phyloP scores from a whole-genome alignment of 2,888 invertebrate genomes.

The Prosopocoilus inquinatus region DNA sequence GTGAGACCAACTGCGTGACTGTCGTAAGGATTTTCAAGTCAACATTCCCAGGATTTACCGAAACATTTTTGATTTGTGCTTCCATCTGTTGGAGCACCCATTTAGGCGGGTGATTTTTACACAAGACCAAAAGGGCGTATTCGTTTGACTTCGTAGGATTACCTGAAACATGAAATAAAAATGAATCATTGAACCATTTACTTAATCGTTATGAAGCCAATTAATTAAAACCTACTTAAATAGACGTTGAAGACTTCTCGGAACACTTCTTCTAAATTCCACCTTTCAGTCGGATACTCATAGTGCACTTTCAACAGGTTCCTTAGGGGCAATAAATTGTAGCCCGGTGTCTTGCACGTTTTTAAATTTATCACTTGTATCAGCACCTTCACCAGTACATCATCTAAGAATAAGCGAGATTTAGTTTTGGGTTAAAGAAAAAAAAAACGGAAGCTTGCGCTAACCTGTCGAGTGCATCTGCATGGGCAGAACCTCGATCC shows the following conservation, averaged over 20 bases:
- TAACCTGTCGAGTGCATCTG: conserved; percentile 33
- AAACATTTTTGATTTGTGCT: conserved; percentile 35
- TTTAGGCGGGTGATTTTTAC: conserved; percentile 45
- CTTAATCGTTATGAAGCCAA: conserved; percentile 7
- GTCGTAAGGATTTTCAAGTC: neutral
- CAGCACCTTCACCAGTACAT: conserved; percentile 45
- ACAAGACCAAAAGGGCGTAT: conserved; percentile 44
- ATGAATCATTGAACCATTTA: too few species aligned
- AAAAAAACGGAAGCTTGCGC: conserved; percentile 18
- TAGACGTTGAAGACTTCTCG: conserved; percentile 42
- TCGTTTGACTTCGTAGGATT: conserved; percentile 31
- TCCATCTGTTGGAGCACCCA: conserved; percentile 49
- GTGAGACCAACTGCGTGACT: neutral
- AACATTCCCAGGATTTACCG: conserved; percentile 9
- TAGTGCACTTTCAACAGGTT: conserved; percentile 44
- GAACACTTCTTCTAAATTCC: conserved; percentile 36
- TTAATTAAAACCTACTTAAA: conserved; percentile 38
- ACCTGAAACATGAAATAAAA: conserved; percentile 25
- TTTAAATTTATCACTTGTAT: conserved; percentile 44
- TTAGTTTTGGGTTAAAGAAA: neutral
- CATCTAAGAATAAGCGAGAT: conserved; percentile 37
- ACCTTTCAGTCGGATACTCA: conserved; percentile 44
- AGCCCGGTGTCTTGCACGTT: conserved; percentile 33
- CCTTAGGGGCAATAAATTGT: conserved; percentile 42
- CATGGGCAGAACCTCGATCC: conserved; percentile 52